Base-by-base conservation (phyloP, 2,113 vertebrate genomes). In the Silurus asotus region DNA sequence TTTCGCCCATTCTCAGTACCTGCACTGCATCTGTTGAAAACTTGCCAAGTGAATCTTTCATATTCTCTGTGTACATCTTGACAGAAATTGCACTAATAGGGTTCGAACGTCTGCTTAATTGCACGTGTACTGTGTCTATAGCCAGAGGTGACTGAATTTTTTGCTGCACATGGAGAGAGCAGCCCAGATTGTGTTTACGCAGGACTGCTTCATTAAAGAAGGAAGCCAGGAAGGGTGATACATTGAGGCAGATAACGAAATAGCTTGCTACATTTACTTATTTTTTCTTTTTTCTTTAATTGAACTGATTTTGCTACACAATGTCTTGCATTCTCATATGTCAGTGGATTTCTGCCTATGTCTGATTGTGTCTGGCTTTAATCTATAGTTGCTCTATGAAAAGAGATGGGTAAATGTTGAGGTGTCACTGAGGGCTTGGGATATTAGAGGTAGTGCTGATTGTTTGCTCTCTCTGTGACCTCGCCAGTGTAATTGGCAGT, bases 331-430 rank as follows among this genome's bases (percentile, higher is more conserved):
- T 9, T 85, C 25, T 28, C 28, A 28, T 0, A 19, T 55, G 15
- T 48, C 28, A 45, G 6, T 19, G 37, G 79, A 11, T 81, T 76
- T 61, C 7, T 62, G 25, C 7, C 48, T 20, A 5, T 49, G 19
- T 85, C 19, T 74, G 19, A 78, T 62, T 58, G n/a, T 25, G 20
- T 53, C 74, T 86, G 28, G 6, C 59, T 58, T 79, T 61, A 69
- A 59, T 86, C 14, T 48, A 19, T 37, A 55, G 48, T 72, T 19
- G 4, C 19, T 72, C 55, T 86, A 67, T 86, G 77, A 83, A 83
- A 65, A 86, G 75, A 55, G 59, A 78, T 58, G 81, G 86, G 67
- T 83, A 64, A 28, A 81, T 87, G 86, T 87, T 62, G 70, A 76
- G 76, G 53, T 81, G 81, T 65, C 81, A 25, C 53, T n/a, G 64